A percentile compares a stretch with the other conserved stretches of the same genome.
Evolutionary conservation across 2,113 vertebrate species (phyloP).

Genomic region (Eidolon helvum): DNA sequence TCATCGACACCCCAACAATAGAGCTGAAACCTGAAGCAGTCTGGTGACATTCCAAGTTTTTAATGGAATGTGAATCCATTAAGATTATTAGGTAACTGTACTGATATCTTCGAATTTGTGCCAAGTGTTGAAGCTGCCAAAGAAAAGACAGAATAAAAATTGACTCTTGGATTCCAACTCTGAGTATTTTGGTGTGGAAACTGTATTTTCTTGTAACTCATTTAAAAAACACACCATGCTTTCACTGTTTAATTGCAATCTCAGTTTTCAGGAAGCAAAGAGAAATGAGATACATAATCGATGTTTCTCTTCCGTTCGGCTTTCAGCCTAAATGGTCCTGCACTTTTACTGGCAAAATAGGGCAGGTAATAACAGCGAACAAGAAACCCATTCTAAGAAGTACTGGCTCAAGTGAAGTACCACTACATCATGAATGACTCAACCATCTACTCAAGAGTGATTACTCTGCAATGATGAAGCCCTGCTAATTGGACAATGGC

Average conservation of each 20-base stretch:
- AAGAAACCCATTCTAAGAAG: conserved; percentile 77
- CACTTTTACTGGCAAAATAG: conserved; percentile 66
- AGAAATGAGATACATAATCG: conserved; percentile 41
- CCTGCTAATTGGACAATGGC: conserved; percentile 91
- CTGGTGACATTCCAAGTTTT: conserved; percentile 46
- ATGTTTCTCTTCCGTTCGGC: conserved; percentile 35
- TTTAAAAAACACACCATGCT: conserved; percentile 52
- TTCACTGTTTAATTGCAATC: conserved; percentile 40
- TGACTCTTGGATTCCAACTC: conserved; percentile 12
- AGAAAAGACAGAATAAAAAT: conserved; percentile 60
- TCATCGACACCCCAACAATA: not conserved
- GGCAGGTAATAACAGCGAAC: conserved; percentile 77
- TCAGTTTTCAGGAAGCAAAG: conserved; percentile 64
- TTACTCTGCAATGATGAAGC: conserved; percentile 84
- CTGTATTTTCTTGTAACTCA: conserved; percentile 65
- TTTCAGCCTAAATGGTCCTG: conserved; percentile 42
- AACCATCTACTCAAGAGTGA: conserved; percentile 84
- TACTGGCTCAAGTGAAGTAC: conserved; percentile 80
- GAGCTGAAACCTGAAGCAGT: conserved; percentile 35
- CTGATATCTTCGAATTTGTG: conserved; percentile 50
- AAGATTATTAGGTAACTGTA: conserved; percentile 68
- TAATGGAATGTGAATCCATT: conserved; percentile 64
- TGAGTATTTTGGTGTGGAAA: conserved; percentile 49
- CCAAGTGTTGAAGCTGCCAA: conserved; percentile 60
- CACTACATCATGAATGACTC: conserved; percentile 83